Evolutionary conservation across 2,888 invertebrate species (phyloP).

Genomic region (Hydrotaea cyrtoneurina): DNA sequence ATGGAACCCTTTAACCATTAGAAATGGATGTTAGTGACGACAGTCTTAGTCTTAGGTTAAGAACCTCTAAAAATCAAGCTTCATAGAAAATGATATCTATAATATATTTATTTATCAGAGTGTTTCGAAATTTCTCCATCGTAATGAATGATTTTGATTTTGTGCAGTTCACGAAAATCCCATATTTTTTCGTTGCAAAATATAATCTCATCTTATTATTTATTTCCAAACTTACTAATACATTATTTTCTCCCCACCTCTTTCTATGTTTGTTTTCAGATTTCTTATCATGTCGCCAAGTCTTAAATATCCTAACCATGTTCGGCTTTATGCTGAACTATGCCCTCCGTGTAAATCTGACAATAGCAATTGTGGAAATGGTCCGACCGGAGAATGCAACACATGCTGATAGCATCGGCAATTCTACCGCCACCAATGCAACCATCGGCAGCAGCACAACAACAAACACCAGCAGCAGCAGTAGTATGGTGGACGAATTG

Average conservation of each 20-base stretch:
- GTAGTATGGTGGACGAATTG: slow-evolving; percentile 50
- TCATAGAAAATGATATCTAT: too few species aligned
- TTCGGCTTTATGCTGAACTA: slow-evolving; percentile 95
- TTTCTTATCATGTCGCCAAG: slow-evolving; percentile 89
- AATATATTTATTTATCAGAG: too few species aligned
- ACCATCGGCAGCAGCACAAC: slow-evolving; percentile 39
- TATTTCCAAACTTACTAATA: too few species aligned
- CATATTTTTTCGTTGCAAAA: too few species aligned
- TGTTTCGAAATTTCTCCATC: too few species aligned
- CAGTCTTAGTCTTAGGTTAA: too few species aligned
- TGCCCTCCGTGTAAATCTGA: slow-evolving; percentile 92
- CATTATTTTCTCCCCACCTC: neutral
- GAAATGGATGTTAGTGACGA: too few species aligned
- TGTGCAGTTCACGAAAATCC: too few species aligned
- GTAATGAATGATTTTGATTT: too few species aligned
- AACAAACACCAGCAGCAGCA: slow-evolving; percentile 52
- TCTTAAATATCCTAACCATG: slow-evolving; percentile 91
- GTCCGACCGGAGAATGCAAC: slow-evolving; percentile 78
- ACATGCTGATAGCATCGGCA: slow-evolving; percentile 13
- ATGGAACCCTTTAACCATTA: too few species aligned
- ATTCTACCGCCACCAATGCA: slow-evolving; percentile 25
- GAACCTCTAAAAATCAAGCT: too few species aligned
- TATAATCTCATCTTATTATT: too few species aligned
- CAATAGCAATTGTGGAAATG: slow-evolving; percentile 94
- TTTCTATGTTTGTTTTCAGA: slow-evolving; percentile 82